Percentiles rank a stretch among this genome's conserved stretches.
These are phyloP conservation scores for Sphinx pinastri DNA, from an alignment of 2,888 invertebrate species.

Conservation along the genomic window DNA sequence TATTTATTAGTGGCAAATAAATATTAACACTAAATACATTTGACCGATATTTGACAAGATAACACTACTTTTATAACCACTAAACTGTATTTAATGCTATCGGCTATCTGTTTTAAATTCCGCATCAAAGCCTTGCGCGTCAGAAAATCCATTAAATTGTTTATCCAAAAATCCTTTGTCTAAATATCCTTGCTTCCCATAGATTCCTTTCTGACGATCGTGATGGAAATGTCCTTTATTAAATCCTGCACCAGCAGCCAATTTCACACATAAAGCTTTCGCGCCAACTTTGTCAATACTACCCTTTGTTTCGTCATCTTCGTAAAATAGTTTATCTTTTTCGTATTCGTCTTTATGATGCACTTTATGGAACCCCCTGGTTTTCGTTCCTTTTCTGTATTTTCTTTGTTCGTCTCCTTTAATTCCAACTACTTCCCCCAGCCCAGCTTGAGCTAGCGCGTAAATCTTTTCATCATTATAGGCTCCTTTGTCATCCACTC, in stretches of 20 bases:
- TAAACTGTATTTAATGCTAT: not conserved
- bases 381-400: slow-evolving; percentile 82
- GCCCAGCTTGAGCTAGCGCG: slow-evolving; percentile 66
- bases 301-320: slow-evolving; percentile 81
- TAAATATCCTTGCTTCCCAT: slow-evolving; percentile 75
- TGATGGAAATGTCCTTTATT: slow-evolving; percentile 69
- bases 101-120: slow-evolving; percentile 54
- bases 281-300: slow-evolving; percentile 77
- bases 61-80: not conserved
- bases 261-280: slow-evolving; percentile 71
- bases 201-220: slow-evolving; percentile 71
- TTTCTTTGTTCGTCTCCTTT: slow-evolving; percentile 74
- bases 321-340: slow-evolving; percentile 84
- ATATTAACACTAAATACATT: not conserved
- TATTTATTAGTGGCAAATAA: not conserved
- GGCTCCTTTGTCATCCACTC: slow-evolving; percentile 57
- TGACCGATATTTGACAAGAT: not conserved
- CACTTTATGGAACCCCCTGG: slow-evolving; percentile 82
- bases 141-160: slow-evolving; percentile 72
- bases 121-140: slow-evolving; percentile 71
- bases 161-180: slow-evolving; percentile 81
- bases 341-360: slow-evolving; percentile 86
- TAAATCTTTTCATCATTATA: slow-evolving; percentile 71
- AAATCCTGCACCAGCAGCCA: slow-evolving; percentile 70
- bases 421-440: slow-evolving; percentile 64